Conservation (phyloP, 2,888 invertebrate genomes). For the Elmis aenea region DNA sequence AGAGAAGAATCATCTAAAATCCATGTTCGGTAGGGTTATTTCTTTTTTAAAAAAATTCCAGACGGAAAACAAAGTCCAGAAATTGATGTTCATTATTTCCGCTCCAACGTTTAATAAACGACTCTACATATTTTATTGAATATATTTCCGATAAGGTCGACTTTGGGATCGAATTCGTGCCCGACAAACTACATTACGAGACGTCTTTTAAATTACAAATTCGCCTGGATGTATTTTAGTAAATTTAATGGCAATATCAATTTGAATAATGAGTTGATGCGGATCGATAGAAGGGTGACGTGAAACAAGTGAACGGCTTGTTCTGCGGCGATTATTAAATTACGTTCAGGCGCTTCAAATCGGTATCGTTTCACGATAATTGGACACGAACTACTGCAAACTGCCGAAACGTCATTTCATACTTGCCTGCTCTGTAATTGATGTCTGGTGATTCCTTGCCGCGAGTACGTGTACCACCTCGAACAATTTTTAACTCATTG, state of each 20-base stretch:
- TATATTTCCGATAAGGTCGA: conserved; percentile 8
- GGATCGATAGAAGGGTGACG: conserved; percentile 22
- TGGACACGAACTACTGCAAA: conserved; percentile 23
- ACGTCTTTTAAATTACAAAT: background rate
- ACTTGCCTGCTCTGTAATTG: conserved; percentile 14
- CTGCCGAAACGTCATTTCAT: conserved; percentile 21
- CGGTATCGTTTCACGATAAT: conserved; percentile 21
- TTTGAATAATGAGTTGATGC: conserved; percentile 30
- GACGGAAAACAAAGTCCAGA: background rate
- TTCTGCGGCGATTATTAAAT: conserved; percentile 23
- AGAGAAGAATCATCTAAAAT: no score
- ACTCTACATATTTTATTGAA: conserved; percentile 13
- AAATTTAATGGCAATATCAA: conserved; percentile 28
- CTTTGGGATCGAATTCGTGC: no score
- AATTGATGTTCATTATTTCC: conserved; percentile 13
- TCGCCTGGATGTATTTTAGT: conserved; percentile 14
- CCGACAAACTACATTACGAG: no score
- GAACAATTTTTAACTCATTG: conserved; percentile 10
- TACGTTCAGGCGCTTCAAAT: conserved; percentile 22
- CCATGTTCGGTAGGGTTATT: no score
- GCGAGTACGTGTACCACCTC: conserved; percentile 10
- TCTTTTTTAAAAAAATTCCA: no score
- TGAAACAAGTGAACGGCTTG: conserved; percentile 21
- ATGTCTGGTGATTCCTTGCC: conserved; percentile 17
- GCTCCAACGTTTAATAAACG: conserved; percentile 12